Conservation (phyloP, 1,140 invertebrate species). For the Drosophila mojavensis region DNA sequence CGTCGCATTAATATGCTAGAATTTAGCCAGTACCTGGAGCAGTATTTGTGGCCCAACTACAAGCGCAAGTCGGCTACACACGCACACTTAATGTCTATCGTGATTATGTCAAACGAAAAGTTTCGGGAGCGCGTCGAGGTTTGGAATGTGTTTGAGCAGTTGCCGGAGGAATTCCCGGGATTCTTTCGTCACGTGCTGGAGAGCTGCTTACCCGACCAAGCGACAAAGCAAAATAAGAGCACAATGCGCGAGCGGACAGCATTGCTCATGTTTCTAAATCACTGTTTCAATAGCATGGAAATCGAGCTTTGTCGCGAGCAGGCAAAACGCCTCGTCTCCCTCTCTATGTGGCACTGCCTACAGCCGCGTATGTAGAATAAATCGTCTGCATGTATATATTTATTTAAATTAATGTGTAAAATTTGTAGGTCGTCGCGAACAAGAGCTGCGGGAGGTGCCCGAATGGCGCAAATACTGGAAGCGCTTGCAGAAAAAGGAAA, state of each 20-base stretch:
- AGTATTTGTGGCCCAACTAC: conserved; percentile 99
- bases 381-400: neutral
- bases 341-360: conserved; percentile 97
- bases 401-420: neutral
- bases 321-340: conserved; percentile 95
- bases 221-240: conserved; percentile 57
- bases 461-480: conserved; percentile 98
- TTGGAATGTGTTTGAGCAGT: conserved; percentile 96
- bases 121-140: conserved; percentile 97
- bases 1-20: conserved; percentile 97
- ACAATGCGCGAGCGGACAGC: conserved; percentile 93
- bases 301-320: conserved; percentile 96
- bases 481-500: conserved; percentile 90
- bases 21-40: conserved; percentile 98
- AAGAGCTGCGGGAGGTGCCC: conserved; percentile 93
- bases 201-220: conserved; percentile 69
- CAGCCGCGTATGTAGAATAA: conserved; percentile 88
- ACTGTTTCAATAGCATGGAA: conserved; percentile 99
- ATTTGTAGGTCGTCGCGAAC: conserved; percentile 88
- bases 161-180: conserved; percentile 91
- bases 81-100: conserved; percentile 96
- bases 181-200: conserved; percentile 96
- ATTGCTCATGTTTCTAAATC: conserved; percentile 95
- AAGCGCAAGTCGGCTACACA: conserved; percentile 87
- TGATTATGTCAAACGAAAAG: conserved; percentile 99